A percentile compares a stretch with the other conserved stretches of the same genome.
Conservation (phyloP, 2,888 invertebrate species). For the Siphlonurus alternatus region DNA sequence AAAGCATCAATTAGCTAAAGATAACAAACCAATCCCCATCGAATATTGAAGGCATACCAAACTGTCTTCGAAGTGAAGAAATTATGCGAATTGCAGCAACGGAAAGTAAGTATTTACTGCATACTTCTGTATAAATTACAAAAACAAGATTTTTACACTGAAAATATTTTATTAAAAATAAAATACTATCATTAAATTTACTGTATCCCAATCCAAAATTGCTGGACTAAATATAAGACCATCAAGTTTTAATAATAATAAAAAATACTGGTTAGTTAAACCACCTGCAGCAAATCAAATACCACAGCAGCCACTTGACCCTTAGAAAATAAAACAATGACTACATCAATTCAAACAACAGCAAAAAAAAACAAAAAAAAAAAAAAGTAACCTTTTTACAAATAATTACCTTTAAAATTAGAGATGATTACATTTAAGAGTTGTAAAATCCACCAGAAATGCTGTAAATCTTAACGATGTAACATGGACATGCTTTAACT, state of each 20-base stretch:
- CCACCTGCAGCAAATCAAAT: background rate
- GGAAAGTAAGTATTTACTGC: background rate
- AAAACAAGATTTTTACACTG: background rate
- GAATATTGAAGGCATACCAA: background rate
- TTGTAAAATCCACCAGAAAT: background rate
- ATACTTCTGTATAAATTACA: background rate
- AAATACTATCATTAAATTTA: background rate
- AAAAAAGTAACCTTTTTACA: slow-evolving; percentile 7
- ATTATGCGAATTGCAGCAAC: background rate
- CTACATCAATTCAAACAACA: background rate
- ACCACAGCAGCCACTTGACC: background rate
- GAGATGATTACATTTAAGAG: background rate
- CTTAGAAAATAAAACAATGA: background rate
- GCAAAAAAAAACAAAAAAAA: slow-evolving; percentile 27
- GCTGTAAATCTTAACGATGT: background rate
- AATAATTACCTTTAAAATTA: background rate
- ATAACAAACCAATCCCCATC: background rate
- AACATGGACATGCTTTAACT: background rate
- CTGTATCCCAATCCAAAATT: background rate
- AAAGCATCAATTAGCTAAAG: background rate
- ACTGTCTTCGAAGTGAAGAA: background rate
- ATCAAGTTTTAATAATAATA: background rate
- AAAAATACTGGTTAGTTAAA: background rate
- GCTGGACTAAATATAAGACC: background rate
- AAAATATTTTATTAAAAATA: background rate